Evolutionary conservation across 2,113 vertebrate genomes (phyloP).

Genomic region (Upupa epops): DNA sequence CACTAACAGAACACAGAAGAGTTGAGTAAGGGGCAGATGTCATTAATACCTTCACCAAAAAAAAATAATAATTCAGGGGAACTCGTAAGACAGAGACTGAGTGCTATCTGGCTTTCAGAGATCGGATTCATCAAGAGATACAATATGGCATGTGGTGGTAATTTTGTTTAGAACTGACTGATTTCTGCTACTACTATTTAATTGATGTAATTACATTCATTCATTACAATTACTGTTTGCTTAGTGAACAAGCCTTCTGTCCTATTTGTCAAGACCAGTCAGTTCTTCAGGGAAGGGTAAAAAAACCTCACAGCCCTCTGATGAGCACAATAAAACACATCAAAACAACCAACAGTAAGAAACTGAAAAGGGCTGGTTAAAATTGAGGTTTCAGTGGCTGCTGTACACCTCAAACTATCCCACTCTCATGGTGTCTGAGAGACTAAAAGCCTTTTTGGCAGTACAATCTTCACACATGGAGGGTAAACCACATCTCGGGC

Average conservation of each 20-base stretch:
- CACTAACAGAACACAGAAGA: neutral
- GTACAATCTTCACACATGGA: neutral
- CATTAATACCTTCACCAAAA: neutral
- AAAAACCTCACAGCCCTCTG: neutral
- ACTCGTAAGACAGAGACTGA: neutral
- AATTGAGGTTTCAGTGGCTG: neutral
- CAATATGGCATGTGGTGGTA: neutral
- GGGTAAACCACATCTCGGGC: neutral
- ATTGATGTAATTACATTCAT: neutral
- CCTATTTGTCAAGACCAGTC: neutral
- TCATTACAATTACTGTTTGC: neutral
- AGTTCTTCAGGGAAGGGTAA: neutral
- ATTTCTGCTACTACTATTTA: neutral
- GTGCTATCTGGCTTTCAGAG: neutral
- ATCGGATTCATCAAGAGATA: neutral
- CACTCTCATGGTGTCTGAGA: neutral
- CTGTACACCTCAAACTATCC: neutral
- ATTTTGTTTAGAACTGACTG: neutral
- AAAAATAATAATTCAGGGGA: neutral
- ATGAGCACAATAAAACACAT: neutral
- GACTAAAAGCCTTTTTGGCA: neutral
- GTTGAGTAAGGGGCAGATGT: neutral
- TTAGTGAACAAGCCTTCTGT: neutral
- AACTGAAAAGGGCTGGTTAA: neutral
- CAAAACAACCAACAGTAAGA: neutral